phyloP scores from a whole-genome alignment of 2,113 vertebrate species.

The Chamaea fasciata region DNA sequence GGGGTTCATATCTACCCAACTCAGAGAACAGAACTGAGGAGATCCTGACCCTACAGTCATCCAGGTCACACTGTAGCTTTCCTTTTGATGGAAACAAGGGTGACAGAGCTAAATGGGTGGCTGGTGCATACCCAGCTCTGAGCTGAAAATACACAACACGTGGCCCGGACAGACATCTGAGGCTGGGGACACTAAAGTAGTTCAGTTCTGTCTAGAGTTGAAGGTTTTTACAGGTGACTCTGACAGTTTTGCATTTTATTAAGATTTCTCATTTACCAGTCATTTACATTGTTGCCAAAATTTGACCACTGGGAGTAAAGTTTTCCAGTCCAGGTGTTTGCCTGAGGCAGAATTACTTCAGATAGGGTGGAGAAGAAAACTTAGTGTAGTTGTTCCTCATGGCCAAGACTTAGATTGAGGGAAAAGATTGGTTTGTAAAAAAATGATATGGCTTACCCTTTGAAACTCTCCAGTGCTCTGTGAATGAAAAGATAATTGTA shows the following conservation, averaged over 20 bases:
- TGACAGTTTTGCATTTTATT: neutral
- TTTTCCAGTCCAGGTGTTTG: conserved; percentile 48
- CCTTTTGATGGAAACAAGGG: neutral
- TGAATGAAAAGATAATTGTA: neutral
- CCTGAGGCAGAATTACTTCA: conserved; percentile 8
- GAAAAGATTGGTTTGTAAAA: neutral
- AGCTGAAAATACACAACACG: neutral
- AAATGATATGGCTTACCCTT: neutral
- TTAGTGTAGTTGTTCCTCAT: neutral
- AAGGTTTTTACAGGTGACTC: neutral
- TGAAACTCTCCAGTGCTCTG: neutral
- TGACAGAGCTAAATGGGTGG: neutral
- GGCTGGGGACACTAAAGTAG: neutral
- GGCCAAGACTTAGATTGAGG: neutral
- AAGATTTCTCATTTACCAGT: neutral
- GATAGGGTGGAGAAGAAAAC: neutral
- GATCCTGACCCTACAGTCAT: neutral
- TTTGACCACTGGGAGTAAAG: conserved; percentile 13
- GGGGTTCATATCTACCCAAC: neutral
- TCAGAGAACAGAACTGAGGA: neutral
- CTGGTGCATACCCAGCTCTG: neutral
- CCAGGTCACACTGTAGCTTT: neutral
- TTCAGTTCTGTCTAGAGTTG: neutral
- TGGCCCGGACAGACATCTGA: neutral
- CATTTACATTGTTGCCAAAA: neutral